Base-by-base conservation (phyloP, 2,113 vertebrate genomes). In the Nothoprocta perdicaria region DNA sequence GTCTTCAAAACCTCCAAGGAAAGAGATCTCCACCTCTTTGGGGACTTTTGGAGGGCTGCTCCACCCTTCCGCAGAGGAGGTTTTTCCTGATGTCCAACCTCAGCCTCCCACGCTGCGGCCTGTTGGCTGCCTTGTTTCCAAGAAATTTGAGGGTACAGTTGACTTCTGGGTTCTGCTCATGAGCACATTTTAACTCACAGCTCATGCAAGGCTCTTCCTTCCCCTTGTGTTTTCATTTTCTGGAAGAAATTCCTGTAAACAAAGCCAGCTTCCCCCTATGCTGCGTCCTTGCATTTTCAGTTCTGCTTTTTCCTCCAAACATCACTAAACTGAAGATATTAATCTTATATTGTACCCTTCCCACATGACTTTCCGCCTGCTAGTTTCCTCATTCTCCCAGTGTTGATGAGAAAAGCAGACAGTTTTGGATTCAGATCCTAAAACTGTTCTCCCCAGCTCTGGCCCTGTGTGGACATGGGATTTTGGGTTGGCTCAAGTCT, bases 341-440 rank as follows among this genome's bases (percentile, higher is more conserved):
- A 79, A 23, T 14, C 43, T 33, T 6, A 3, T 53, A 3, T 0
- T 7, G n/a, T 18, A 9, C 48, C 81, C 61, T 31, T 10, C 12
- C 48, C 13, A 23, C 1, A 2, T 1, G 5, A 17, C 69, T 0
- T 0, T 0, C 71, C 45, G 84, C 69, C 66, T 57, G 26, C 2
- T 69, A 45, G 12, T 46, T 41, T 45, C 71, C 43, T 82, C 33
- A 0, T 46, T 65, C 29, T 68, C 14, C 12, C 3, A 19, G 18
- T 24, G 10, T 5, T 65, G 40, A 10, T 14, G 41, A 85, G 40
- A 80, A 68, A 81, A 72, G 33, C 1, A 3, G 71, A 27, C 46
- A 76, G 41, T 5, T 7, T 35, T 33, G 77, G 26, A 17, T 67
- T 12, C 33, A 55, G 27, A 52, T 50, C 16, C 27, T 29, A 50